These are phyloP conservation scores for Lasioglossum albipes DNA, from an alignment of 1,140 invertebrate genomes.

Conservation along the genomic window DNA sequence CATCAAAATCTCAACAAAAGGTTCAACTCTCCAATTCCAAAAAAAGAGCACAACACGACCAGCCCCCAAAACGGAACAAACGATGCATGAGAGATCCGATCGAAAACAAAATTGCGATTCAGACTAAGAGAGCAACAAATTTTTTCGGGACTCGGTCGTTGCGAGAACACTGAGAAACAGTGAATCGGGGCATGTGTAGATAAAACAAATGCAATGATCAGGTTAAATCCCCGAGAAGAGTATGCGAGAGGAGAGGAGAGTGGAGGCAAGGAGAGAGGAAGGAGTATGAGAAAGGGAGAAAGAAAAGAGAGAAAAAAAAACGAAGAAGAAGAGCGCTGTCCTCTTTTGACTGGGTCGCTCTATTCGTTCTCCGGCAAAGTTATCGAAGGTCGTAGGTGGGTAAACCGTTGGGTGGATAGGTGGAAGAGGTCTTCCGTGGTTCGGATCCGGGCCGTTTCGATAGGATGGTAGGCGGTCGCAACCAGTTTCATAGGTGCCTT, in stretches of 20 bases:
- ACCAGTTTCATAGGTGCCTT: slow-evolving; percentile 38
- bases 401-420: slow-evolving; percentile 49
- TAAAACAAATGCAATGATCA: background rate
- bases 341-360: slow-evolving; percentile 2
- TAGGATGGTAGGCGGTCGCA: slow-evolving; percentile 76
- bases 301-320: background rate
- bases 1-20: too few relatives aligned
- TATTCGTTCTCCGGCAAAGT: slow-evolving; percentile 32
- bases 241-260: slow-evolving; percentile 2
- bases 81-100: too few relatives aligned
- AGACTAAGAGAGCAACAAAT: background rate
- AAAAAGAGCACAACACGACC: too few relatives aligned
- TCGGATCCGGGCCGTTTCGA: slow-evolving; percentile 57
- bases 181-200: background rate
- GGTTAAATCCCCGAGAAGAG: background rate
- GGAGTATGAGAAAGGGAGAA: background rate
- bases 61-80: too few relatives aligned
- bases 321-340: background rate
- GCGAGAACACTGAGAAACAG: background rate
- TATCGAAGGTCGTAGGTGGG: slow-evolving; percentile 49
- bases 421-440: slow-evolving; percentile 62
- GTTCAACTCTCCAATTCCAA: too few relatives aligned
- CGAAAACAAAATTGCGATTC: background rate
- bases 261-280: background rate
- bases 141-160: background rate